Conservation (phyloP, 2,113 vertebrate species). For the Pseudopodoces humilis region DNA sequence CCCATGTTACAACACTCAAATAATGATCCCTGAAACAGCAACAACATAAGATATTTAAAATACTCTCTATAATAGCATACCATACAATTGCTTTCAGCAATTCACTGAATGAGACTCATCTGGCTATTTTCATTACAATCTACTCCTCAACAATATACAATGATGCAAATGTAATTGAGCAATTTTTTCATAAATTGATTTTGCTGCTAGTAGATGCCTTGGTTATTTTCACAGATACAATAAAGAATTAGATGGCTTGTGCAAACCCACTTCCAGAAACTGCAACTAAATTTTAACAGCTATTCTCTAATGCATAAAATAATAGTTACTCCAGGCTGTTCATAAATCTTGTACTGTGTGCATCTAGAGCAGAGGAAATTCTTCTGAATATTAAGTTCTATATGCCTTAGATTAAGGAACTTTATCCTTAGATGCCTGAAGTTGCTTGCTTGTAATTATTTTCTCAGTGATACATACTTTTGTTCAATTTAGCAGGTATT, state of each 20-base stretch:
- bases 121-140: constrained; percentile 12
- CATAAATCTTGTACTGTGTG: not conserved
- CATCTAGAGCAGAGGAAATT: constrained; percentile 21
- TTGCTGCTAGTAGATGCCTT: not conserved
- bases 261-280: not conserved
- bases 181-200: not conserved
- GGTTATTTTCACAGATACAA: constrained; percentile 10
- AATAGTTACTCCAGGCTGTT: not conserved
- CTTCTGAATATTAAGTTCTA: not conserved
- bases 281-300: constrained; percentile 13
- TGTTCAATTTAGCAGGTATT: not conserved
- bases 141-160: constrained; percentile 10
- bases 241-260: not conserved
- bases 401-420: not conserved
- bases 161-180: not conserved
- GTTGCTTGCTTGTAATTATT: not conserved
- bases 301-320: not conserved
- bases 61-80: not conserved
- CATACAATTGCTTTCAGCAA: not conserved
- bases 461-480: not conserved
- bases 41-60: not conserved
- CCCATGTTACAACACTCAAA: constrained; percentile 78
- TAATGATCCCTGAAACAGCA: constrained; percentile 77
- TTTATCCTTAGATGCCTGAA: not conserved
- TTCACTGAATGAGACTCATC: constrained; percentile 20